phyloP scores from a whole-genome alignment of 1,140 invertebrate genomes.

The Dinoponera quadriceps region DNA sequence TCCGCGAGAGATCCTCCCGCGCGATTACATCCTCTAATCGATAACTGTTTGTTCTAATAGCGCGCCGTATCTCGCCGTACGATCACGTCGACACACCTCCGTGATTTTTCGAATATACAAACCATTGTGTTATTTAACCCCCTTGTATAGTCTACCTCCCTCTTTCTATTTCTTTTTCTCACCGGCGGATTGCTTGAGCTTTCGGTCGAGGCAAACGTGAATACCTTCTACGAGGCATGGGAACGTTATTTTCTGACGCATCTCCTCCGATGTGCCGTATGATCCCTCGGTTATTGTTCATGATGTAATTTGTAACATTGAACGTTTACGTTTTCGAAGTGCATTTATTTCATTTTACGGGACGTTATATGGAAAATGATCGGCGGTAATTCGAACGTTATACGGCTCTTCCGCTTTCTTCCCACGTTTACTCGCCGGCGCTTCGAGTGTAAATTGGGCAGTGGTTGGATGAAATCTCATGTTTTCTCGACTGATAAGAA shows the following conservation, averaged over 20 bases:
- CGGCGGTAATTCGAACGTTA: neutral
- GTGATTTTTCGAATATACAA: conserved; percentile 40
- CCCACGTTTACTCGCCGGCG: neutral
- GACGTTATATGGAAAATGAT: neutral
- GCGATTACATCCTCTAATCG: conserved; percentile 59
- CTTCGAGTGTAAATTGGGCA: neutral
- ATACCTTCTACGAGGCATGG: neutral
- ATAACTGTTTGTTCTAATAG: conserved; percentile 59
- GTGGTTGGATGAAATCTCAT: neutral
- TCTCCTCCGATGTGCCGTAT: no score
- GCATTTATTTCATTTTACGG: no score
- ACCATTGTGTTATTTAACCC: conserved; percentile 17
- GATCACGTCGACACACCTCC: conserved; percentile 26
- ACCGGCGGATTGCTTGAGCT: neutral
- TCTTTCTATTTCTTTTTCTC: no score
- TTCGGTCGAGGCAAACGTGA: neutral
- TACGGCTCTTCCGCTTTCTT: neutral
- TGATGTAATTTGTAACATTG: neutral
- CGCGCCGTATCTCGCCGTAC: neutral
- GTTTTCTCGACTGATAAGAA: neutral
- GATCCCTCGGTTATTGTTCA: neutral
- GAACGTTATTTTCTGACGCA: neutral
- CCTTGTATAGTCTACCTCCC: neutral
- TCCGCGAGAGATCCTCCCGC: conserved; percentile 62
- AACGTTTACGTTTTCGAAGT: neutral